Conservation (phyloP, 2,888 invertebrate species). For the Gasteruption jaculator region DNA sequence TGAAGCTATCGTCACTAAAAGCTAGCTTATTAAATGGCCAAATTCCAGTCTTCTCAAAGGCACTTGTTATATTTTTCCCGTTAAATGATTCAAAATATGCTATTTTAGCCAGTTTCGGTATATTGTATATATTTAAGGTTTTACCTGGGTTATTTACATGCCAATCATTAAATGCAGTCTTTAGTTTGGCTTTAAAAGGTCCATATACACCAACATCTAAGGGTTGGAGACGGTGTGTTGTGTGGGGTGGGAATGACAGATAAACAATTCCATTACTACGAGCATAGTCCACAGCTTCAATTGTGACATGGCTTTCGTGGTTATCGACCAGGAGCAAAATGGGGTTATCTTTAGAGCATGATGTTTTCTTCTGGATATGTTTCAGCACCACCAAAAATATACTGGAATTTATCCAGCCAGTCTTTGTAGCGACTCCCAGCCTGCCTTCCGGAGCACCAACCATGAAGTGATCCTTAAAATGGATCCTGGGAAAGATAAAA, state of each 20-base stretch:
- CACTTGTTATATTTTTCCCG: conserved; percentile 37
- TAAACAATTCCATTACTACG: conserved; percentile 41
- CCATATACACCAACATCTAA: conserved; percentile 36
- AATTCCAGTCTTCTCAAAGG: conserved; percentile 35
- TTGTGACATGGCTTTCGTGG: conserved; percentile 36
- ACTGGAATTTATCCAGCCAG: conserved; percentile 34
- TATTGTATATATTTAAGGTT: conserved; percentile 37
- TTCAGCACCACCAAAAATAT: conserved; percentile 31
- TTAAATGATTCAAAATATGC: conserved; percentile 36
- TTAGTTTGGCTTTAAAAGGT: conserved; percentile 35
- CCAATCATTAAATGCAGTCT: conserved; percentile 39
- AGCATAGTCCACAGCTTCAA: conserved; percentile 34
- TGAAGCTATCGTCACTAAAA: conserved; percentile 32
- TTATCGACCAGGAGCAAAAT: conserved; percentile 33
- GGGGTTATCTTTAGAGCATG: conserved; percentile 24
- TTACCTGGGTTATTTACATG: conserved; percentile 27
- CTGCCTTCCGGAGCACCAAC: conserved; percentile 31
- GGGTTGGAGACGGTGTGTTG: conserved; percentile 42
- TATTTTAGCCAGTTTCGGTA: conserved; percentile 31
- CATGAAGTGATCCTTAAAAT: conserved; percentile 26
- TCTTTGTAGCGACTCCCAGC: conserved; percentile 28
- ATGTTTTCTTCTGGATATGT: conserved; percentile 25
- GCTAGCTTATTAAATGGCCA: conserved; percentile 32
- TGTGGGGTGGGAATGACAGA: conserved; percentile 31
- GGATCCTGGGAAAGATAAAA: conserved; percentile 33